Evolutionary conservation across 1,140 invertebrate species (phyloP).

Genomic region (Harpegnathos saltator): DNA sequence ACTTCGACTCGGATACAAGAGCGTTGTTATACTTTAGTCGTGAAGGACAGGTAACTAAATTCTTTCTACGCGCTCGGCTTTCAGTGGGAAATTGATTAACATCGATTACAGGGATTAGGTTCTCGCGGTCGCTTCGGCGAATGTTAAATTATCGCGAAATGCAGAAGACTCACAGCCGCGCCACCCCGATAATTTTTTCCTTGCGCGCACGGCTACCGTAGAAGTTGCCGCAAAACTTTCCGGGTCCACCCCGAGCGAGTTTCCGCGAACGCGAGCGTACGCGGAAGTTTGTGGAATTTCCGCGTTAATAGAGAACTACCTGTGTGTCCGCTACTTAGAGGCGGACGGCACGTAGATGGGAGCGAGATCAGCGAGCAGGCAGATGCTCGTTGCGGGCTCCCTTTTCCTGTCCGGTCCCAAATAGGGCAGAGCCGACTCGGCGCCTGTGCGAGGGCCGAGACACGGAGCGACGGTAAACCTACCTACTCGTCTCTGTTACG

Average conservation of each 20-base stretch:
- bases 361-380: constrained; percentile 47
- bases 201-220: too few species aligned
- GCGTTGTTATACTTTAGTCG: too few species aligned
- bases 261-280: constrained; percentile 11
- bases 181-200: too few species aligned
- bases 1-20: too few species aligned
- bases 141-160: neutral
- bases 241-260: neutral
- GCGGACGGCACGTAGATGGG: neutral
- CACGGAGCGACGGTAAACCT: constrained; percentile 24
- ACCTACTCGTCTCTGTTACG: constrained; percentile 56
- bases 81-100: neutral
- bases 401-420: constrained; percentile 25
- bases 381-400: constrained; percentile 27
- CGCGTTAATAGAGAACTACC: constrained; percentile 34
- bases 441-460: constrained; percentile 24
- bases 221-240: constrained; percentile 12
- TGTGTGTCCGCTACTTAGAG: constrained; percentile 13
- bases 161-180: neutral
- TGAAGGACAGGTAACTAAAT: neutral
- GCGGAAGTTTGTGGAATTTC: constrained; percentile 39
- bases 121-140: neutral
- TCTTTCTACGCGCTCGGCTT: neutral
- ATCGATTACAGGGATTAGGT: neutral
- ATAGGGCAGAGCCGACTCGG: constrained; percentile 46